These are phyloP conservation scores for Ophthalmolycus amberensis DNA, from an alignment of 2,113 vertebrate genomes.

Conservation along the genomic window DNA sequence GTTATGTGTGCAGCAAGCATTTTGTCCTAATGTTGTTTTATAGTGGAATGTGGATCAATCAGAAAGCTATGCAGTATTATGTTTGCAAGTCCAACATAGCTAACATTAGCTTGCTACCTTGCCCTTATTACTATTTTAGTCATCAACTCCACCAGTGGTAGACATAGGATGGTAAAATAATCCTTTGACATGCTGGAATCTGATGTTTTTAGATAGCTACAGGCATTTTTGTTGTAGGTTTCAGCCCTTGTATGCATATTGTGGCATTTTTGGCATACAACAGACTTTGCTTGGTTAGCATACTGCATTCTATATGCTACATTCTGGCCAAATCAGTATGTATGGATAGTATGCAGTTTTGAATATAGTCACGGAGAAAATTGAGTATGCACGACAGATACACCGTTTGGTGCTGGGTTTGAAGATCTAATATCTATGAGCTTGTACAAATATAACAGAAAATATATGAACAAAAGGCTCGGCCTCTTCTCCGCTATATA, in stretches of 20 bases:
- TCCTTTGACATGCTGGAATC: background rate
- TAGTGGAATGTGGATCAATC: background rate
- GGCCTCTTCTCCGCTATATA: background rate
- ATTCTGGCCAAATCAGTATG: background rate
- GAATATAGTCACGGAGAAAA: background rate
- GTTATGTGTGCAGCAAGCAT: background rate
- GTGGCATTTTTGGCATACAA: background rate
- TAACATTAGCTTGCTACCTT: background rate
- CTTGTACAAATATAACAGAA: background rate
- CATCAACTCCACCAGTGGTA: background rate
- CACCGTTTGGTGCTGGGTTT: background rate
- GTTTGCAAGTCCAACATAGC: background rate
- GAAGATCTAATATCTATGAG: background rate
- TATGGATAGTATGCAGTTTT: background rate
- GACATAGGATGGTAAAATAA: background rate
- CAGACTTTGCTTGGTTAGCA: background rate
- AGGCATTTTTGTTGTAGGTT: background rate
- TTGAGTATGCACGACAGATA: background rate
- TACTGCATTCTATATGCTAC: background rate
- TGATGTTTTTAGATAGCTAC: background rate
- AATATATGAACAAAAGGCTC: background rate
- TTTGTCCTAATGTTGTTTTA: background rate
- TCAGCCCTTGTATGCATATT: background rate
- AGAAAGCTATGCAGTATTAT: background rate
- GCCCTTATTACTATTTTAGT: background rate